phyloP scores from a whole-genome alignment of 2,113 vertebrate species.

The Heterochromis multidens region DNA sequence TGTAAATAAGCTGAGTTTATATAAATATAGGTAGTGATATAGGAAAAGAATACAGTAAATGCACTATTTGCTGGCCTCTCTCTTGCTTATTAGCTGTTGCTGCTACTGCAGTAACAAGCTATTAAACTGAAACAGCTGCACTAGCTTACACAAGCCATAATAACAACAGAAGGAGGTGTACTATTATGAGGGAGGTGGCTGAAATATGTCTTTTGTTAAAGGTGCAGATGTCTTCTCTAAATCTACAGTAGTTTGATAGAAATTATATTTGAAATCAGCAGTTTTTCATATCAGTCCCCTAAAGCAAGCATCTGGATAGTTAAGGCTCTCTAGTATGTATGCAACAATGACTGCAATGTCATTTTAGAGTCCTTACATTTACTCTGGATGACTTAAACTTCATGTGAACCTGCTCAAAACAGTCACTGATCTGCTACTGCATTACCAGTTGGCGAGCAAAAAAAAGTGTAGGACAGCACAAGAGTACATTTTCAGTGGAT shows the following conservation, averaged over 20 bases:
- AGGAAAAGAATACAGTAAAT: background rate
- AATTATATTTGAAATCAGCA: background rate
- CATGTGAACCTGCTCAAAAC: background rate
- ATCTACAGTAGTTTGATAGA: background rate
- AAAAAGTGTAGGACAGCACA: background rate
- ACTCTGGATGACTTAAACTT: background rate
- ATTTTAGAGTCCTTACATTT: background rate
- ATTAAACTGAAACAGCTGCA: background rate
- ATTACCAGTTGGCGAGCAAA: background rate
- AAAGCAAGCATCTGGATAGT: background rate
- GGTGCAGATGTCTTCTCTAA: background rate
- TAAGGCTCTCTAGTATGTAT: background rate
- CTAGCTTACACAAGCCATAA: background rate
- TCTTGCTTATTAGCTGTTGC: background rate
- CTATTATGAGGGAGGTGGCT: background rate
- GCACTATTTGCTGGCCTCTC: background rate
- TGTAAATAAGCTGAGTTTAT: background rate
- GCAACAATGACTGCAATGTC: background rate
- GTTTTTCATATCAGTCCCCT: background rate
- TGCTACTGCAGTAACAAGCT: background rate
- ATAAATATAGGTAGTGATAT: background rate
- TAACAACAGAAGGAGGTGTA: background rate
- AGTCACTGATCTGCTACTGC: background rate
- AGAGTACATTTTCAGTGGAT: background rate
- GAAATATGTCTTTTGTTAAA: background rate